Evolutionary conservation across 2,888 invertebrate genomes (phyloP).

Genomic region (Drosophila longiperda): DNA sequence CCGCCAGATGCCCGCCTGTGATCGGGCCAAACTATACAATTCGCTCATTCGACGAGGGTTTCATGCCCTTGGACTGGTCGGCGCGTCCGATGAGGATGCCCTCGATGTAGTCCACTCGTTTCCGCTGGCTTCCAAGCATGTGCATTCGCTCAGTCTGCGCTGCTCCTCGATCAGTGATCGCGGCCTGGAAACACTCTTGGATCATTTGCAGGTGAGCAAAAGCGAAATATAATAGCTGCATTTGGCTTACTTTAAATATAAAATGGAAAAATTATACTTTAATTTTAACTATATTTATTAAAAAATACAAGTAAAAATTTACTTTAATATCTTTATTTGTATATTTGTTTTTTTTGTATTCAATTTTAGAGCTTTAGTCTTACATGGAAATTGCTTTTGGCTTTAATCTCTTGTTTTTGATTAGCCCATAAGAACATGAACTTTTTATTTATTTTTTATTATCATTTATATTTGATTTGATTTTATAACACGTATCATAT

Average conservation of each 20-base stretch:
- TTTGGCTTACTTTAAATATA: neutral
- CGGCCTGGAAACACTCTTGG: slow-evolving; percentile 94
- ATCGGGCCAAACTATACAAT: slow-evolving; percentile 89
- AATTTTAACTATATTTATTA: neutral
- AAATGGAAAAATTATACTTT: neutral
- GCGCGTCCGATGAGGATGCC: slow-evolving; percentile 95
- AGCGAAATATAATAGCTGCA: rapidly evolving
- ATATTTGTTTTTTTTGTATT: neutral
- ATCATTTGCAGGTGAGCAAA: slow-evolving; percentile 91
- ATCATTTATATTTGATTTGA: neutral
- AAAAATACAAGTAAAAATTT: neutral
- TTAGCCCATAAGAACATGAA: neutral
- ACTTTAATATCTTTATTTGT: neutral
- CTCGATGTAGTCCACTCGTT: slow-evolving; percentile 94
- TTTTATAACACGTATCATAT: neutral
- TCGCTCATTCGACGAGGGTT: slow-evolving; percentile 94
- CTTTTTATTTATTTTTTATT: neutral
- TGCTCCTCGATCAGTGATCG: slow-evolving; percentile 96
- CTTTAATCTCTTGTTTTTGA: neutral
- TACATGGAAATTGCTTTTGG: neutral
- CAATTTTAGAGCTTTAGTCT: too few species aligned
- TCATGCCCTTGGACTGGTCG: slow-evolving; percentile 92
- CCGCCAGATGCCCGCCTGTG: slow-evolving; percentile 87
- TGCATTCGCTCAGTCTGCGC: slow-evolving; percentile 93
- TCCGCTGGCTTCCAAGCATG: slow-evolving; percentile 92